These are phyloP conservation scores for Callopanchax toddi DNA, from an alignment of 2,113 vertebrate genomes.

Conservation along the genomic window DNA sequence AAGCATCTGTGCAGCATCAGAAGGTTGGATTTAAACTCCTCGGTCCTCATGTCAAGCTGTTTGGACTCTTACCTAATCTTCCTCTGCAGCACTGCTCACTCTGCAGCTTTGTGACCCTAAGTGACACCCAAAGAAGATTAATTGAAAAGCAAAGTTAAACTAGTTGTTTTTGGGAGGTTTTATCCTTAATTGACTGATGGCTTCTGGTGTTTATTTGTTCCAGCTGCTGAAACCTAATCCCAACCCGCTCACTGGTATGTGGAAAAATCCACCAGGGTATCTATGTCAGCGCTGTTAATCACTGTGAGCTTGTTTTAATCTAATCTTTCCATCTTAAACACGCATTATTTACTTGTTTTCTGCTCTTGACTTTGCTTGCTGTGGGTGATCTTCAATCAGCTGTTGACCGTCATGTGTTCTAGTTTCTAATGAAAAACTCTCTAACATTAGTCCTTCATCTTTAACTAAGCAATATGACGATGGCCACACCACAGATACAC, in stretches of 20 bases:
- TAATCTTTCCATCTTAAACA: constrained; percentile 60
- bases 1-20: constrained; percentile 58
- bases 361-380: constrained; percentile 47
- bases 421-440: constrained; percentile 12
- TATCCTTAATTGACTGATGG: constrained; percentile 71
- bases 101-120: constrained; percentile 33
- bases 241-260: constrained; percentile 28
- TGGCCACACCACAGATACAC: too few relatives aligned
- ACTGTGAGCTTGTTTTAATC: constrained; percentile 57
- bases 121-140: constrained; percentile 62
- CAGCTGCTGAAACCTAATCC: constrained; percentile 54
- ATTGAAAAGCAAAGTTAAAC: constrained; percentile 65
- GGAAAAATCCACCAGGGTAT: constrained; percentile 53
- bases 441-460: constrained; percentile 21
- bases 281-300: constrained; percentile 70
- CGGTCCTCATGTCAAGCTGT: constrained; percentile 29
- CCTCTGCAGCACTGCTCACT: constrained; percentile 59
- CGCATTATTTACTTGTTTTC: constrained; percentile 71
- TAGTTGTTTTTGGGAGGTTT: constrained; percentile 68
- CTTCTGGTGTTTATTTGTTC: constrained; percentile 59
- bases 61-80: constrained; percentile 58
- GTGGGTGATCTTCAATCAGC: constrained; percentile 43
- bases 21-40: constrained; percentile 25
- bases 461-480: not conserved
- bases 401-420: constrained; percentile 18